phyloP scores from a whole-genome alignment of 1,140 invertebrate genomes.

The Chymomyza costata region DNA sequence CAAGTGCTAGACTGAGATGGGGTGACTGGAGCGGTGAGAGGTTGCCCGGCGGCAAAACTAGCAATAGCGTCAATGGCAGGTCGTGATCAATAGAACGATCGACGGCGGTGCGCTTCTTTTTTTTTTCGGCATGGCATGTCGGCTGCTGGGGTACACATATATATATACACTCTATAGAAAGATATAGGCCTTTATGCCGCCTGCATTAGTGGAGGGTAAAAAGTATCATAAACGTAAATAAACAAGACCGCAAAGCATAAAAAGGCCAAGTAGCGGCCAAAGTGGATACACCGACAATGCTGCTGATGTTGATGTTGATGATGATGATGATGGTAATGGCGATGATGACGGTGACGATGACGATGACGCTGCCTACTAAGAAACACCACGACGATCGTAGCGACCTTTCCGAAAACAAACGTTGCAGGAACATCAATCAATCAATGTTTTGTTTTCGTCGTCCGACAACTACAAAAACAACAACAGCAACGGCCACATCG shows the following conservation, averaged over 20 bases:
- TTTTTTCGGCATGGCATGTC: no score
- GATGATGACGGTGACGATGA: no score
- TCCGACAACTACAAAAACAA: no score
- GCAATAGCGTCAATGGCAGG: background rate
- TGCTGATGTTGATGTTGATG: no score
- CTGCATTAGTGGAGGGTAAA: conserved; percentile 16
- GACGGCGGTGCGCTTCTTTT: no score
- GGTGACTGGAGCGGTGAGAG: conserved; percentile 2
- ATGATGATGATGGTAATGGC: no score
- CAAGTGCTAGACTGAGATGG: conserved; percentile 27
- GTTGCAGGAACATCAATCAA: conserved; percentile 60
- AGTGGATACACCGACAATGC: no score
- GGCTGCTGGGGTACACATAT: no score
- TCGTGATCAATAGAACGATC: conserved; percentile 44
- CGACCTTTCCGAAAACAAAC: conserved; percentile 32
- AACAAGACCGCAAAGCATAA: conserved; percentile 15
- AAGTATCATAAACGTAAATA: conserved; percentile 48
- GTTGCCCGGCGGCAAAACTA: background rate
- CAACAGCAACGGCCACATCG: no score
- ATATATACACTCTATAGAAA: no score
- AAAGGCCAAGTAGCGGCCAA: conserved; percentile 26
- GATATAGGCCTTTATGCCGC: no score
- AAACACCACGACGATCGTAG: no score
- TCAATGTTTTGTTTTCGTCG: conserved; percentile 43
- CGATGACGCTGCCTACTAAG: conserved; percentile 5